phyloP scores from a whole-genome alignment of 2,797 vertebrate species.

The Molossus alvarezi region DNA sequence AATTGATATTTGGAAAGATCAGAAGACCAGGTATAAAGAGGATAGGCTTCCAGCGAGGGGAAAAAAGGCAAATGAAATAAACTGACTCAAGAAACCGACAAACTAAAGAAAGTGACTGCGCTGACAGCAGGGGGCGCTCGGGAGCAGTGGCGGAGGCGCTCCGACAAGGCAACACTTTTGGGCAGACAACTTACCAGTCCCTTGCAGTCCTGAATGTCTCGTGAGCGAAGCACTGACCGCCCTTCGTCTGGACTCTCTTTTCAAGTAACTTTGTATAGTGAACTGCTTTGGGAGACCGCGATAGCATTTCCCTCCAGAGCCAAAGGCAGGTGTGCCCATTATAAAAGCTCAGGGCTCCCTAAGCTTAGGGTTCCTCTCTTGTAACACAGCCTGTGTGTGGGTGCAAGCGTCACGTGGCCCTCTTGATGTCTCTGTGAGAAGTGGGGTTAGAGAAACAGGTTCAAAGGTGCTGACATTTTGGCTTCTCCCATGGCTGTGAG shows the following conservation, averaged over 20 bases:
- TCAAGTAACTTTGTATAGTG: not conserved
- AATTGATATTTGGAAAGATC: conserved; percentile 2
- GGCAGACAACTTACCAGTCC: not conserved
- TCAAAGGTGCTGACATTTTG: not conserved
- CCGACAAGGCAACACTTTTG: not conserved
- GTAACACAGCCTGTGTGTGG: not conserved
- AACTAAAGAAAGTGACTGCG: not conserved
- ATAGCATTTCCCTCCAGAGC: not conserved
- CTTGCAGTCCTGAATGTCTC: not conserved
- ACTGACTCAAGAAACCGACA: not conserved
- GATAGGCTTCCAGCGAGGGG: not conserved
- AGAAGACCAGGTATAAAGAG: not conserved
- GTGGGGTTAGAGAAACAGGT: not conserved
- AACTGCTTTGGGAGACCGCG: not conserved
- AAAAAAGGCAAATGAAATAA: not conserved
- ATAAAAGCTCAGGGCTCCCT: not conserved
- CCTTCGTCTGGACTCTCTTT: not conserved
- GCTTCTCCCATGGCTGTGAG: not conserved
- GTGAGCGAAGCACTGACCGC: not conserved
- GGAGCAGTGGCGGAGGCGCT: not conserved
- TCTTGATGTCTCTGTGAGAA: not conserved
- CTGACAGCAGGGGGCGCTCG: not conserved
- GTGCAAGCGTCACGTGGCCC: not conserved
- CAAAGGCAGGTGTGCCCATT: not conserved
- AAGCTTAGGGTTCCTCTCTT: not conserved